Evolutionary conservation across 2,888 invertebrate species (phyloP), one percentile per base, ranked within the genome.

Genomic region (Conops quadrifasciatus): DNA sequence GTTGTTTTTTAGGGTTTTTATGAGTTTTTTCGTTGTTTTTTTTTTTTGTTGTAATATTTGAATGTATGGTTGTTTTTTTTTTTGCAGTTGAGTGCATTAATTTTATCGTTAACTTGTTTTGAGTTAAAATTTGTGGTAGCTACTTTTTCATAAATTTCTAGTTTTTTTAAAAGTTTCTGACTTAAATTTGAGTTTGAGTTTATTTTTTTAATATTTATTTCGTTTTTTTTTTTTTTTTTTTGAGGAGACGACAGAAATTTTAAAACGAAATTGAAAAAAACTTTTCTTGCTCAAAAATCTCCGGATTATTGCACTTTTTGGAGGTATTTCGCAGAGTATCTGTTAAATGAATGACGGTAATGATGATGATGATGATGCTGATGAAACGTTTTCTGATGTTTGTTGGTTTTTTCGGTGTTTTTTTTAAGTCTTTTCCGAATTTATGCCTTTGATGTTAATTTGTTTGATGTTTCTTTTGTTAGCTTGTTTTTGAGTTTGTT

Each of bases 191-290:
- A 45, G 15, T n/a, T 24, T 64, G 15, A 3, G 13, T 45, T 45
- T 7, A 21, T 45, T 19, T 47, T 62, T 36, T 45, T 28, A 65
- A n/a, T 21, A 21, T 45, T 19, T 47, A 30, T 36, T 45, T 28
- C 47, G 13, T 21, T 36, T 16, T 65, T 28, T 51, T 24, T 13
- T 56, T 66, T 28, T 2, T 16, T 66, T 63, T 59, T 51, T 21
- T 62, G 36, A 36, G 36, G 9, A 7, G 36, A 9, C 9, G 36
- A 9, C 36, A 36, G 36, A 36, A 36, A 36, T n/a, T 62, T 58
- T 43, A 56, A 19, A 19, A 60, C 15, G 21, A 71, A 36, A 7
- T 65, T 26, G 51, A 68, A 71, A 74, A 69, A 59, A 71, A 56
- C 67, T 63, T 71, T 71, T 7, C 36, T 36, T 36, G 36, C 36